Evolutionary conservation across 2,797 vertebrate genomes (phyloP).

Genomic region (Oreochromis mossambicus): DNA sequence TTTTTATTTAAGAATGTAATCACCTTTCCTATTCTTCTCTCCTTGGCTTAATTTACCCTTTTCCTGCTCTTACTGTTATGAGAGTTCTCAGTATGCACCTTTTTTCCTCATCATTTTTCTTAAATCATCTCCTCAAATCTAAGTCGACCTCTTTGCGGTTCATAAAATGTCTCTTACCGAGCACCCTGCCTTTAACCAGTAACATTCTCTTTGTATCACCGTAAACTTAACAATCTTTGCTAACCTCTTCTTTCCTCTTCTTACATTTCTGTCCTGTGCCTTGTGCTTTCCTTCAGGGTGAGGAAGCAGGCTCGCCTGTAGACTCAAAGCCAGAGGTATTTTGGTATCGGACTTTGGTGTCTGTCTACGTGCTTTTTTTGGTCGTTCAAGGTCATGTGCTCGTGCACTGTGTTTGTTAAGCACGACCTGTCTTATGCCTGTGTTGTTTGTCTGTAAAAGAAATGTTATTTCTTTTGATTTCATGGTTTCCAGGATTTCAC

Average conservation of each 20-base stretch:
- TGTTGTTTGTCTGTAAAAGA: constrained; percentile 29
- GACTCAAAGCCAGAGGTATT: constrained; percentile 82
- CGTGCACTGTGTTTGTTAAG: constrained; percentile 13
- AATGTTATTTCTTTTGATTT: constrained; percentile 21
- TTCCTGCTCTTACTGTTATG: neutral
- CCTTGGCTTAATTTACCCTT: neutral
- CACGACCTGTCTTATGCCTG: constrained; percentile 6
- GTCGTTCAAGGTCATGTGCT: constrained; percentile 32
- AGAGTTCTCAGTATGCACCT: constrained; percentile 6
- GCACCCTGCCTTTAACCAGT: constrained; percentile 16
- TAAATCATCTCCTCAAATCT: constrained; percentile 5
- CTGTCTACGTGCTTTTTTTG: constrained; percentile 51
- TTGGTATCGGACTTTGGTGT: constrained; percentile 44
- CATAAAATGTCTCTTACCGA: neutral
- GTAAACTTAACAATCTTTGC: constrained; percentile 21
- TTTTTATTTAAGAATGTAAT: constrained; percentile 22
- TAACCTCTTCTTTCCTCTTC: constrained; percentile 41
- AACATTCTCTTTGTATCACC: constrained; percentile 16
- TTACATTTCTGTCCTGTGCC: constrained; percentile 24
- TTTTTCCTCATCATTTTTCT: constrained; percentile 3
- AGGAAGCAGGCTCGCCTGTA: constrained; percentile 75
- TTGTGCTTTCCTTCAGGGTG: constrained; percentile 62
- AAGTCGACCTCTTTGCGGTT: constrained; percentile 10
- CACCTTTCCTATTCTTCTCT: constrained; percentile 9
- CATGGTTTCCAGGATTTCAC: constrained; percentile 22